Percentiles rank a stretch among this genome's conserved stretches.
Evolutionary conservation across 2,888 invertebrate species (phyloP).

Genomic region (Chrysotoxum bicinctum): DNA sequence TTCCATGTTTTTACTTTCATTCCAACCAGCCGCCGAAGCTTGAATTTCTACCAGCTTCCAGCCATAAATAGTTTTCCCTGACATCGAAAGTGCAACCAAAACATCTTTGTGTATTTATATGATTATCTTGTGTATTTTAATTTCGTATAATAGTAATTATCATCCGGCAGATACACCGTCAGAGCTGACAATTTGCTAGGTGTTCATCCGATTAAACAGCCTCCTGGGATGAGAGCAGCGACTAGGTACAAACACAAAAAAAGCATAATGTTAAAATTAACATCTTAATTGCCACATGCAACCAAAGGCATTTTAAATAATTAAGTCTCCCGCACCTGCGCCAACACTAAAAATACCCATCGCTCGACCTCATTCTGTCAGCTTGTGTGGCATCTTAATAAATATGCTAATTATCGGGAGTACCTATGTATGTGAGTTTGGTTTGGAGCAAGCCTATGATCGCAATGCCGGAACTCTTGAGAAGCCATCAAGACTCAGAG

Average conservation of each 20-base stretch:
- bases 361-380: slow-evolving; percentile 63
- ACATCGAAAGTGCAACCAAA: slow-evolving; percentile 37
- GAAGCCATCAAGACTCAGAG: neutral
- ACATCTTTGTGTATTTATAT: neutral
- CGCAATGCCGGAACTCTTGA: slow-evolving; percentile 19
- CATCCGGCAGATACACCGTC: neutral
- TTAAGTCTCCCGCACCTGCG: slow-evolving; percentile 51
- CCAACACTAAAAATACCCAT: slow-evolving; percentile 48
- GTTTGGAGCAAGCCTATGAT: neutral
- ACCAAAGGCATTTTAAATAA: slow-evolving; percentile 23
- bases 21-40: too few species aligned
- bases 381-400: slow-evolving; percentile 72
- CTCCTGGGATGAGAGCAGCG: neutral
- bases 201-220: slow-evolving; percentile 49
- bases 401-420: slow-evolving; percentile 63
- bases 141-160: slow-evolving; percentile 6
- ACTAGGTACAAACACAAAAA: neutral
- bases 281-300: slow-evolving; percentile 65
- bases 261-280: slow-evolving; percentile 44
- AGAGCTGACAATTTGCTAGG: slow-evolving; percentile 64
- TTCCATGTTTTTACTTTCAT: neutral
- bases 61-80: neutral
- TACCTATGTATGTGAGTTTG: neutral
- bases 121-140: neutral
- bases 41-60: neutral